phyloP scores from a whole-genome alignment of 2,888 invertebrate genomes.

The Acanthosoma haemorrhoidale region DNA sequence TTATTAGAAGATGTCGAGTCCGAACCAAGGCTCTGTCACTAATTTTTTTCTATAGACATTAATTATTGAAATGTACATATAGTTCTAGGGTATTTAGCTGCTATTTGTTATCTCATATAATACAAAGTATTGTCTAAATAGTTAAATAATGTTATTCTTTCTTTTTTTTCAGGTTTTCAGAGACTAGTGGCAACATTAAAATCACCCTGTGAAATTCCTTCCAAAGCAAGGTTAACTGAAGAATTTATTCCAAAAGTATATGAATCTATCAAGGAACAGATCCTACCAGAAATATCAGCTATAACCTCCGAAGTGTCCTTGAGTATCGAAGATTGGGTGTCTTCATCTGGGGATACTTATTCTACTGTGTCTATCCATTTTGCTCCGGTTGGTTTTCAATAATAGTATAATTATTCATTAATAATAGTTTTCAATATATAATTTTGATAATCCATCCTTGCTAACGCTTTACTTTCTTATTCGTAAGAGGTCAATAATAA shows the following conservation, averaged over 20 bases:
- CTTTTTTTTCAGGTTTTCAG: constrained; percentile 46
- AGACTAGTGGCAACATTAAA: constrained; percentile 48
- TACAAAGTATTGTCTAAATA: neutral
- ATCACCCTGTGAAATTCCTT: constrained; percentile 50
- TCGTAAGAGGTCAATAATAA: too few relatives aligned
- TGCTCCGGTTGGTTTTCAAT: constrained; percentile 45
- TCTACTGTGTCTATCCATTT: constrained; percentile 48
- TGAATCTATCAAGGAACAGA: constrained; percentile 46
- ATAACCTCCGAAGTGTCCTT: constrained; percentile 45
- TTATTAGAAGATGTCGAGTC: too few relatives aligned
- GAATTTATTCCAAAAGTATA: constrained; percentile 50
- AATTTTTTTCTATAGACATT: too few relatives aligned
- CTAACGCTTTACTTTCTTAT: too few relatives aligned
- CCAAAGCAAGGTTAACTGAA: constrained; percentile 48
- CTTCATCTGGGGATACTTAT: constrained; percentile 45
- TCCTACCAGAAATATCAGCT: constrained; percentile 40
- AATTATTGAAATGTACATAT: too few relatives aligned
- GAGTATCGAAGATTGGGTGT: constrained; percentile 49
- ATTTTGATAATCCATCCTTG: too few relatives aligned
- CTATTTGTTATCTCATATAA: neutral
- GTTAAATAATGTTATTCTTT: neutral
- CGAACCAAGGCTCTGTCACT: too few relatives aligned
- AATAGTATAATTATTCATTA: too few relatives aligned
- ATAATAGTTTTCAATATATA: too few relatives aligned
- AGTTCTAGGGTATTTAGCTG: too few relatives aligned